Base-by-base conservation (phyloP, 2,888 invertebrate species). In the Polyommatus icarus region DNA sequence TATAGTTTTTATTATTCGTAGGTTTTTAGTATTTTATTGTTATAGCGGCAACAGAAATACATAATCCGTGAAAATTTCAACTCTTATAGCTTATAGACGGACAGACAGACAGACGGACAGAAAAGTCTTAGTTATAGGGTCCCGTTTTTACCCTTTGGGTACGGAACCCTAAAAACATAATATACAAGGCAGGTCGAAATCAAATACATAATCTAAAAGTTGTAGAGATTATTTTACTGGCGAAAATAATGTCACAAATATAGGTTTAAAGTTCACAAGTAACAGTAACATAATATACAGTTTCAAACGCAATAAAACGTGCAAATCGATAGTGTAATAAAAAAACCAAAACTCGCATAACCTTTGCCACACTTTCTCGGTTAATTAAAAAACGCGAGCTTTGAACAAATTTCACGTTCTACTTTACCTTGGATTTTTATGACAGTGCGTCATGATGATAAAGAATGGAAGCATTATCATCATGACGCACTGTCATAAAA, bases 361-460 rank as follows among this genome's bases (percentile, higher is more conserved):
- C 75, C 75, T 75, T 75, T 75, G 75, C 75, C 75, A 29, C 24
- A 75, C 75, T 75, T 75, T 75, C 54, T 50, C 75, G 75, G 18
- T 29, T 29, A 75, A 54, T 75, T 54, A 75, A 75, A 75, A 75
- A 75, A 54, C 3, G 15, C 54, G 71, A 12, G 29, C 7, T 4
- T 50, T 18, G 10, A 54, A 29, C 20, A 46, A 59, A 59, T 46
- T 77, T 73, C 73, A 59, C 59, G 77, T 77, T 54, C 5, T 3
- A 6, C 1, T 54, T 54, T 54, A 54, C 12, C 4, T 15, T 4
- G 4, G 18, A 54, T 4, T 54, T 54, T 54, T 54, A 54, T 54
- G 54, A 54, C 18, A 15, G 54, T 54, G 18, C 50, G 10, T 40
- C 40, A 40, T 40, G 40, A 40, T 40, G 8, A 40, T 40, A 40